These are phyloP conservation scores for Drosophila anomalata DNA, from an alignment of 2,888 invertebrate species.

Conservation along the genomic window DNA sequence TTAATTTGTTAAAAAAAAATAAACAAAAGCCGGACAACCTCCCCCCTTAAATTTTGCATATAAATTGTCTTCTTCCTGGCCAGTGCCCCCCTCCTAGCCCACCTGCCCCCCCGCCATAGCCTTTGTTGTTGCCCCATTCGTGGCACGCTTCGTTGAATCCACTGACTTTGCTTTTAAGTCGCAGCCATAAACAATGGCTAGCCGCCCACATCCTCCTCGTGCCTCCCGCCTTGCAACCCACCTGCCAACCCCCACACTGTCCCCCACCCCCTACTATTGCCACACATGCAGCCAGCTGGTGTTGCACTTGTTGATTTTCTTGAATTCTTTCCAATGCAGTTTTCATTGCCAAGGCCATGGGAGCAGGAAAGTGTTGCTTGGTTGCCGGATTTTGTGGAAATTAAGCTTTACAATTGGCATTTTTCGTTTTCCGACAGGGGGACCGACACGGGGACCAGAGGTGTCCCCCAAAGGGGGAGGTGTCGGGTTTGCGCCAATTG, in stretches of 20 bases:
- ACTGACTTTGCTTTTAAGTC: constrained; percentile 26
- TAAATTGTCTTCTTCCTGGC: constrained; percentile 29
- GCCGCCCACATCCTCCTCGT: neutral
- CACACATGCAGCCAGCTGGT: constrained; percentile 9
- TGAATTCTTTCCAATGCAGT: constrained; percentile 21
- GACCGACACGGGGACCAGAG: too few relatives aligned
- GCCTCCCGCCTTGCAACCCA: constrained; percentile 4
- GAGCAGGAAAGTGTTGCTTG: constrained; percentile 22
- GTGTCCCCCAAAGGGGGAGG: constrained; percentile 1
- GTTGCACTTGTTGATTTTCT: constrained; percentile 21
- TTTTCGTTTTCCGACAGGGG: neutral
- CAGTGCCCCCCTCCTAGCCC: neutral
- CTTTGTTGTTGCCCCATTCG: constrained; percentile 2
- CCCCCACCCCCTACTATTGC: constrained; percentile 4
- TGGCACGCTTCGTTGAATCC: constrained; percentile 61
- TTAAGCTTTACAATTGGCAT: constrained; percentile 26
- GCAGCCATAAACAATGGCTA: constrained; percentile 48
- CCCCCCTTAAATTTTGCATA: neutral
- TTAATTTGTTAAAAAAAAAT: too few relatives aligned
- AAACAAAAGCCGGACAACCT: neutral
- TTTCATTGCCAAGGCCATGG: constrained; percentile 74
- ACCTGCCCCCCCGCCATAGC: neutral
- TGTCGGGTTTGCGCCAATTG: constrained; percentile 30
- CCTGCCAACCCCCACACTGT: neutral
- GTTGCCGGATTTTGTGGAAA: constrained; percentile 14